Evolutionary conservation across 2,113 vertebrate species (phyloP).

Genomic region (Solenodon paradoxus): DNA sequence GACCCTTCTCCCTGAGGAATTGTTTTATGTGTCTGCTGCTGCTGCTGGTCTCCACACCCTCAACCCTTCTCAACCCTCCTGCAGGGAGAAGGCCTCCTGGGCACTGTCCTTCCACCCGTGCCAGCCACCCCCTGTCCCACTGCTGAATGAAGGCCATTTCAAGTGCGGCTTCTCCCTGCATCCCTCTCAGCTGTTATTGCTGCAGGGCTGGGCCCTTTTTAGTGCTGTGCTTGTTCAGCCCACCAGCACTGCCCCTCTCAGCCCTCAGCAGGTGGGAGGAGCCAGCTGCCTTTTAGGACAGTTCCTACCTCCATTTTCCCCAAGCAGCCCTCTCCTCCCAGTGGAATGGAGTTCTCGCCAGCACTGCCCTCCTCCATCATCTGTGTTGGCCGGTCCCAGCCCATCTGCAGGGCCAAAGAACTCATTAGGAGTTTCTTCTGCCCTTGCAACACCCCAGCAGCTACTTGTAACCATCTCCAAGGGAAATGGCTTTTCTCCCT

Average conservation of each 20-base stretch:
- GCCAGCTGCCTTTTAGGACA: slow-evolving; percentile 37
- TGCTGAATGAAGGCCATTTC: slow-evolving; percentile 70
- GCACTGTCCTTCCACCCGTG: slow-evolving; percentile 40
- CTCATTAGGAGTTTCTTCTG: slow-evolving; percentile 30
- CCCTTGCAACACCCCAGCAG: background rate
- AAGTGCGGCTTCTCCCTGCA: slow-evolving; percentile 70
- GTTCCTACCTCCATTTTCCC: background rate
- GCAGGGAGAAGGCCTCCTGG: slow-evolving; percentile 38
- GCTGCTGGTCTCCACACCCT: slow-evolving; percentile 50
- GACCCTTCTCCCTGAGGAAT: slow-evolving; percentile 38
- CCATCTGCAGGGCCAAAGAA: slow-evolving; percentile 39
- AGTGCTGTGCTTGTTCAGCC: slow-evolving; percentile 2
- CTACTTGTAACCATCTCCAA: background rate
- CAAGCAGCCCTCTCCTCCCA: slow-evolving; percentile 5
- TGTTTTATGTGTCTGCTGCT: slow-evolving; percentile 49
- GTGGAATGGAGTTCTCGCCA: slow-evolving; percentile 33
- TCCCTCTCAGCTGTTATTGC: slow-evolving; percentile 42
- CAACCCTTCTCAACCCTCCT: slow-evolving; percentile 54
- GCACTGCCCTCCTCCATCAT: slow-evolving; percentile 29
- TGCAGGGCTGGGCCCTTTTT: slow-evolving; percentile 23
- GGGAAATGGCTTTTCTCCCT: background rate
- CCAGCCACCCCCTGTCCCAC: slow-evolving; percentile 69
- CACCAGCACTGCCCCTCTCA: background rate
- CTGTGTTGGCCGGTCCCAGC: slow-evolving; percentile 23
- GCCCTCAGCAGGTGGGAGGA: slow-evolving; percentile 9